Evolutionary conservation across 2,797 vertebrate species (phyloP), one percentile per base, ranked within the genome.

Genomic region (Danio kyathit): DNA sequence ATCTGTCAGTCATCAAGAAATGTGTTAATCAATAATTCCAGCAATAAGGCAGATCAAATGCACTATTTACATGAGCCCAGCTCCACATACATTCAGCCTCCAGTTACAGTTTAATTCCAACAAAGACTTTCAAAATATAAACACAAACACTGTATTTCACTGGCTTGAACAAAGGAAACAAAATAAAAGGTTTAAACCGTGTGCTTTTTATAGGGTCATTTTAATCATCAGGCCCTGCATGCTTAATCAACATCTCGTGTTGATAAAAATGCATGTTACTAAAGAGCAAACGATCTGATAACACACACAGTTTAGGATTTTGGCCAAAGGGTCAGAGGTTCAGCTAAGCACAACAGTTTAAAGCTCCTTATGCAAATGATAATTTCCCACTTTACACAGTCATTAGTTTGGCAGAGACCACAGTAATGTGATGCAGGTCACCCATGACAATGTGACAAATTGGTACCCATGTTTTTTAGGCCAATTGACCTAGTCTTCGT

Each of bases 11-110:
- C 4, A 60, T 69, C 3, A 10, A 52, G 1, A 59, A 70, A 44
- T n/a, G 54, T 60, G 76, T 60, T 60, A 51, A 59, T 69, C 44
- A 78, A 69, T 49, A 60, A 69, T 40, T 69, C 52, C 14, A 46
- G 8, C 12, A 54, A 66, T 59, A 57, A 54, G 40, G 14, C 8
- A 13, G n/a, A 40, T 41, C 56, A 60, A 48, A 3, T 66, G 14
- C 4, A 29, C 14, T 14, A 67, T 52, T 16, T 51, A 44, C 38
- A 64, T 43, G 63, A 29, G 56, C 61, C 17, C 40, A 66, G 13
- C 19, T 6, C 51, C 17, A 64, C 17, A 74, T 38, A 19, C 13
- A 14, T 40, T 7, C 57, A 60, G 11, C 8, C 7, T 21, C n/a
- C 19, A 38, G 7, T 9, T 48, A 5, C 17, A 3, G 7, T 69